Conservation (phyloP, 2,797 vertebrate genomes). For the Cyprinodon diabolis region DNA sequence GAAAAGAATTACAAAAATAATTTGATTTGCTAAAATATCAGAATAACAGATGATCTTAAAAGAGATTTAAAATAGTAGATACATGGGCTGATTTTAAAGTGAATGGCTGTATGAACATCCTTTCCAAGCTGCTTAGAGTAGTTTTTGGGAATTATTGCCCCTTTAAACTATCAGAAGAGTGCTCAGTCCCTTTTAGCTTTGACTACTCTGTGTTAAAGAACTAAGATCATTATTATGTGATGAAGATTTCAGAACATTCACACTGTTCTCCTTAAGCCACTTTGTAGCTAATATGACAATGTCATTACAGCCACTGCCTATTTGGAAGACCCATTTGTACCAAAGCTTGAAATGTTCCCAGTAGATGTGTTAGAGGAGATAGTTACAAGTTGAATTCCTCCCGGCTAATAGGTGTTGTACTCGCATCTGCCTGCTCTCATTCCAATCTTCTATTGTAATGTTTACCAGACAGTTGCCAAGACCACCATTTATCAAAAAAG, state of each 20-base stretch:
- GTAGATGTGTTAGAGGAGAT: neutral
- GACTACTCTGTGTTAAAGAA: neutral
- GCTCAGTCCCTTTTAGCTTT: neutral
- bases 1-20: too few relatives aligned
- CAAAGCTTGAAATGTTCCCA: neutral
- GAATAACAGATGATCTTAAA: too few relatives aligned
- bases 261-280: neutral
- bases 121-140: neutral
- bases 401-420: too few relatives aligned
- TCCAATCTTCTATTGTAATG: too few relatives aligned
- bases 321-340: neutral
- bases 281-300: neutral
- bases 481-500: too few relatives aligned
- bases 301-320: neutral
- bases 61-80: too few relatives aligned
- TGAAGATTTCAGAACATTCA: neutral
- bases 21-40: too few relatives aligned
- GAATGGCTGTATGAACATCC: neutral
- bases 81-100: too few relatives aligned
- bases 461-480: too few relatives aligned
- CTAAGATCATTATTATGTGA: neutral
- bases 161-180: neutral
- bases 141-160: neutral
- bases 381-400: too few relatives aligned
- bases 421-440: too few relatives aligned